phyloP scores from a whole-genome alignment of 1,140 invertebrate species.

The Eriosoma lanigerum region DNA sequence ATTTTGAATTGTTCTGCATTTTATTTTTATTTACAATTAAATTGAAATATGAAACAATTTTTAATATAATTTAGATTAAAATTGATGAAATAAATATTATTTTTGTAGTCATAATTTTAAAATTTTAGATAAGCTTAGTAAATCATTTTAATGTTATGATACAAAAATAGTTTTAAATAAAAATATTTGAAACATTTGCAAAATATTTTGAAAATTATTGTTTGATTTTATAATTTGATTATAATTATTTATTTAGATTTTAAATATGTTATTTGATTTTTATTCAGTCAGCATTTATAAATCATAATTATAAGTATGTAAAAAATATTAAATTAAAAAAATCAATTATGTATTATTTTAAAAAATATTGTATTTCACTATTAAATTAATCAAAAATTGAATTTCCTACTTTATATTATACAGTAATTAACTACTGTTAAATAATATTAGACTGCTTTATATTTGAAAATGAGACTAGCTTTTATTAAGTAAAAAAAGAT shows the following conservation, averaged over 20 bases:
- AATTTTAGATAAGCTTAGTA: neutral
- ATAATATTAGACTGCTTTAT: no score
- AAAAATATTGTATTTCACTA: no score
- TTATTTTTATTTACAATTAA: neutral
- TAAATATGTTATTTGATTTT: neutral
- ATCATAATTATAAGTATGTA: neutral
- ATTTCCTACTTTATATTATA: no score
- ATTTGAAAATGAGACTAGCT: no score
- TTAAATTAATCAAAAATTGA: no score
- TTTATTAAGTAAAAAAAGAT: no score
- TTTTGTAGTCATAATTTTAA: conserved; percentile 25
- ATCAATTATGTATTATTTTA: conserved; percentile 12
- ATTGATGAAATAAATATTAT: conserved; percentile 5
- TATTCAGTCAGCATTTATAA: neutral
- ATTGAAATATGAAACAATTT: neutral
- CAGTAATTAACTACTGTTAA: no score
- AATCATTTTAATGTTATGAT: conserved; percentile 1
- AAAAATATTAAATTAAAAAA: neutral
- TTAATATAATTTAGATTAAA: neutral
- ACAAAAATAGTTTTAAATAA: neutral
- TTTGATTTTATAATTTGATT: conserved; percentile 14
- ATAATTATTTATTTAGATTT: conserved; percentile 11
- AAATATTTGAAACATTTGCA: neutral
- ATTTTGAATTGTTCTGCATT: neutral
- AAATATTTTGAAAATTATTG: neutral